Base-by-base conservation (phyloP, 1,140 invertebrate genomes). In the Drosophila pseudoobscura region DNA sequence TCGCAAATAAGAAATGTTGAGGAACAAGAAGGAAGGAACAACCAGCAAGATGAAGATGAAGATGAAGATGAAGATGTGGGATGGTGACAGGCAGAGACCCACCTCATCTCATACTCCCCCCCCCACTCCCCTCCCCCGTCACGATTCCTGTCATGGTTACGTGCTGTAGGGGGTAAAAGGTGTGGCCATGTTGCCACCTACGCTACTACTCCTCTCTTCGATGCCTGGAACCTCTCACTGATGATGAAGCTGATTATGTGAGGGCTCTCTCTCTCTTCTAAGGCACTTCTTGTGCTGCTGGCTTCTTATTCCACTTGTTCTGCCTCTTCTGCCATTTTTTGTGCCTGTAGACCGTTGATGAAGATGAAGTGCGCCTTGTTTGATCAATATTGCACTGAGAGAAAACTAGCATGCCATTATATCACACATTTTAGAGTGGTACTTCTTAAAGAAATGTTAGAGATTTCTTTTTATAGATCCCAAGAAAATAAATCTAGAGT, bases 231-330 rank as follows among this genome's bases (percentile, higher is more conserved):
- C 41, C 31, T n/a, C 58, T 47, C 58, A 64, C 51, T 75, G 83
- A 87, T 85, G 75, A 78, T 75, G 78, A 78, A 68, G 75, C 83
- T 82, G 83, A 87, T 87, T 82, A 82, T 87, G 83, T 57, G 35
- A 39, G 11, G 11, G 35, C 35, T 35, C 31, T 66, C 17, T 66
- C 17, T 17, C 52, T 22, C 39, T 20, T 47, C 24, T 22, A 39
- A 31, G 46, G 49, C 63, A 39, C 13, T 41, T 62, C 45, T 31
- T 43, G 31, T 6, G 43, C 17, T 17, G 17, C 17, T 17, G 17
- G 17, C 44, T 29, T 35, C 31, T 9, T 2, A 0, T 9, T 35
- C 8, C 31, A 35, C 31, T 35, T 35, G 3, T 11, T 8, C 31
- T 31, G 46, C 31, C 22, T 52, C n/a, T 43, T 62, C 62, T 63